phyloP scores from a whole-genome alignment of 2,888 invertebrate species.

The Hirtodrosophila alboralis region DNA sequence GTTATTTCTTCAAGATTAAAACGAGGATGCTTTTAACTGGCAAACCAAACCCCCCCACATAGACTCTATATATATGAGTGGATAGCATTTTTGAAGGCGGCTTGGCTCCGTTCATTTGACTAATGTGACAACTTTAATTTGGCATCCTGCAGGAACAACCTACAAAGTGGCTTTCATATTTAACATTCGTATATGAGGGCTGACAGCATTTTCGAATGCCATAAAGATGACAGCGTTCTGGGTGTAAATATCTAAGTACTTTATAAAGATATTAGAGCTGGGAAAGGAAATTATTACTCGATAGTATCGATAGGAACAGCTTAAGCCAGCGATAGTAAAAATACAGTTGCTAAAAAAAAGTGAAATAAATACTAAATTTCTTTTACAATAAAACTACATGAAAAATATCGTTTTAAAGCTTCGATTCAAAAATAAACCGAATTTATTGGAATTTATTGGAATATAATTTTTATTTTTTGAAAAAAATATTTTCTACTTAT shows the following conservation, averaged over 20 bases:
- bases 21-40: constrained; percentile 66
- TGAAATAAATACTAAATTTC: too few relatives aligned
- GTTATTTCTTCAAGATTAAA: constrained; percentile 81
- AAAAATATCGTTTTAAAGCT: too few relatives aligned
- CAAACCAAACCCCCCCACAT: constrained; percentile 31
- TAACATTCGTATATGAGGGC: constrained; percentile 34
- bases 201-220: constrained; percentile 16
- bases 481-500: too few relatives aligned
- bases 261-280: not conserved
- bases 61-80: not conserved
- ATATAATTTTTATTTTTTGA: too few relatives aligned
- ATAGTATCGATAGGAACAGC: too few relatives aligned
- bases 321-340: too few relatives aligned
- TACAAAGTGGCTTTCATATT: constrained; percentile 69
- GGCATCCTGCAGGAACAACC: constrained; percentile 32
- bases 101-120: constrained; percentile 68
- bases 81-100: constrained; percentile 18
- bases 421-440: too few relatives aligned
- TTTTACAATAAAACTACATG: too few relatives aligned
- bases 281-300: too few relatives aligned
- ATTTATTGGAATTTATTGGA: too few relatives aligned
- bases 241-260: not conserved
- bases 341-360: too few relatives aligned
- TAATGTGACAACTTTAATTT: constrained; percentile 80
- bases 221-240: constrained; percentile 18